Evolutionary conservation across 2,797 vertebrate genomes (phyloP).

Genomic region (Streptopelia turtur): DNA sequence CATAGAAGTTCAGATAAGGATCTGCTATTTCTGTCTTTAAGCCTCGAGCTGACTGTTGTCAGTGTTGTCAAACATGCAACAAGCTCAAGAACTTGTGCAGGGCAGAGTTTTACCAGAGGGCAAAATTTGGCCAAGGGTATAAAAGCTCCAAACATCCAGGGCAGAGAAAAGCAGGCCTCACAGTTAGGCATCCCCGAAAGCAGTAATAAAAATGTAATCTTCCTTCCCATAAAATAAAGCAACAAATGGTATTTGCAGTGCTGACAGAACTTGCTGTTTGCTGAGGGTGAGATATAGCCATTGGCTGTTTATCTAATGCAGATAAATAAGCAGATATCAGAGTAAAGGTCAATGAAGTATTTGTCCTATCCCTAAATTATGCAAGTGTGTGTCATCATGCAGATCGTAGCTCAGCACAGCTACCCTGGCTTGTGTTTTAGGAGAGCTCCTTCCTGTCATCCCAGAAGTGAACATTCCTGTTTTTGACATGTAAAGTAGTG

Average conservation of each 20-base stretch:
- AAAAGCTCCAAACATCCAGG: slow-evolving; percentile 5
- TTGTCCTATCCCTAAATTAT: slow-evolving; percentile 44
- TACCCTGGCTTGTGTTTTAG: not conserved
- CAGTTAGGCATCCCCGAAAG: not conserved
- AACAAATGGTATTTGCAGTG: slow-evolving; percentile 23
- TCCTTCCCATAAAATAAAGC: slow-evolving; percentile 45
- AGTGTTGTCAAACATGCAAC: not conserved
- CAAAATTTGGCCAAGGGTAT: not conserved
- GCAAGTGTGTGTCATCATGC: not conserved
- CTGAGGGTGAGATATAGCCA: slow-evolving; percentile 31
- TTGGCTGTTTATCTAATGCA: slow-evolving; percentile 44
- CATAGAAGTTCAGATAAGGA: slow-evolving; percentile 34
- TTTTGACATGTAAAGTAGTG: not conserved
- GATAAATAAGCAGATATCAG: slow-evolving; percentile 55
- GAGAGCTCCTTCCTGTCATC: not conserved
- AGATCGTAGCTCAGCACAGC: not conserved
- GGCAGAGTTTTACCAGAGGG: not conserved
- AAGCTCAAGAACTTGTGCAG: not conserved
- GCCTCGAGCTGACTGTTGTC: not conserved
- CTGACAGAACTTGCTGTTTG: slow-evolving; percentile 49
- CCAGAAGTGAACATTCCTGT: slow-evolving; percentile 1
- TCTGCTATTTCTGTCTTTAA: slow-evolving; percentile 20
- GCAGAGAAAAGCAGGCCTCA: not conserved
- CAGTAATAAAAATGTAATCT: slow-evolving; percentile 19
- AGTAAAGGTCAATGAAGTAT: slow-evolving; percentile 63